These are phyloP conservation scores for Psittacara wagleri DNA, from an alignment of 2,113 vertebrate species.

Conservation along the genomic window DNA sequence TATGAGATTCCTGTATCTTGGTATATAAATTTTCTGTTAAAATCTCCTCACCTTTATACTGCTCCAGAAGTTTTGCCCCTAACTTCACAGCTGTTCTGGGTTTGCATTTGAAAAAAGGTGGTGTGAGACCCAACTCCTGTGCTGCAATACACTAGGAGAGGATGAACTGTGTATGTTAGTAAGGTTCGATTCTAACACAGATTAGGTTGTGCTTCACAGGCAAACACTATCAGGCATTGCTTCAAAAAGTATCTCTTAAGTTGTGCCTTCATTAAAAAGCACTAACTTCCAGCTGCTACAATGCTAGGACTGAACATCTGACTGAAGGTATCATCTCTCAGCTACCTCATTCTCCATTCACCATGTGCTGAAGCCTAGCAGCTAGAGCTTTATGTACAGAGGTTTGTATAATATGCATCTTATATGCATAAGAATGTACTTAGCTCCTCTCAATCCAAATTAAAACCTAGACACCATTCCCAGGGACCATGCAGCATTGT, in stretches of 20 bases:
- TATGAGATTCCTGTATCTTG: not conserved
- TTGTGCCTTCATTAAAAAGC: not conserved
- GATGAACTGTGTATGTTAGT: accelerated
- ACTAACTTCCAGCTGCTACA: not conserved
- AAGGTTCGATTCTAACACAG: accelerated
- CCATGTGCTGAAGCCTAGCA: accelerated
- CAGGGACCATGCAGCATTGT: too few relatives aligned
- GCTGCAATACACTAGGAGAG: too few relatives aligned
- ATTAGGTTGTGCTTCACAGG: not conserved
- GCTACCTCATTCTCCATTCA: not conserved
- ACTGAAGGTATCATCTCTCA: accelerated
- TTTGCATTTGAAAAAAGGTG: not conserved
- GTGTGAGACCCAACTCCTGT: not conserved
- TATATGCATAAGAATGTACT: not conserved
- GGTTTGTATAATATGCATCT: not conserved
- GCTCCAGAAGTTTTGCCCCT: not conserved
- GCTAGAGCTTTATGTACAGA: not conserved
- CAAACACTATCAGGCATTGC: not conserved
- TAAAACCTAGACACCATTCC: not conserved
- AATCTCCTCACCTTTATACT: too few relatives aligned
- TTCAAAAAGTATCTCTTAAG: not conserved
- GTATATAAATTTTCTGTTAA: not conserved
- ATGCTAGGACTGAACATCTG: not conserved
- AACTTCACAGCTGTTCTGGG: not conserved
- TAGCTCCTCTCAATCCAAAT: not conserved